phyloP scores from a whole-genome alignment of 2,888 invertebrate genomes.

The Tortrix viridana region DNA sequence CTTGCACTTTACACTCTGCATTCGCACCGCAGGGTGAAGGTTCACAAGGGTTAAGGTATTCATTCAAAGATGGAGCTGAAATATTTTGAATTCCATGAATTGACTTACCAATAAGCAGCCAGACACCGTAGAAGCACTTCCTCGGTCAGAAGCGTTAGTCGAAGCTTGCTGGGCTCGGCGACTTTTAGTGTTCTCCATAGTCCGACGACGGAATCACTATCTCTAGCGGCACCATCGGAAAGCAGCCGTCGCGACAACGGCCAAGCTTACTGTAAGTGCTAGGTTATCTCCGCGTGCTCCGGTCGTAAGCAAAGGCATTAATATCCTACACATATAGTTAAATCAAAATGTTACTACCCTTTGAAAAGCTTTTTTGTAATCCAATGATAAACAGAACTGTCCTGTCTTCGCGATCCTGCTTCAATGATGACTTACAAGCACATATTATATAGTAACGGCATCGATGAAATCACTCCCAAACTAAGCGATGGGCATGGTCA shows the following conservation, averaged over 20 bases:
- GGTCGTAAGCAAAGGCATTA: conserved; percentile 81
- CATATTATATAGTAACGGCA: conserved; percentile 59
- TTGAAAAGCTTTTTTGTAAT: conserved; percentile 72
- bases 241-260: conserved; percentile 76
- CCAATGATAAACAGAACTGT: conserved; percentile 55
- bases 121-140: conserved; percentile 79
- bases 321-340: conserved; percentile 74
- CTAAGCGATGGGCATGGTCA: conserved; percentile 77
- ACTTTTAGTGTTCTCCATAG: conserved; percentile 76
- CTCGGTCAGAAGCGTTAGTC: conserved; percentile 83
- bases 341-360: conserved; percentile 71
- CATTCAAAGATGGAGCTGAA: conserved; percentile 76
- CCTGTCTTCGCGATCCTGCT: conserved; percentile 59
- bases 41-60: conserved; percentile 84
- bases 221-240: conserved; percentile 76
- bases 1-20: conserved; percentile 89
- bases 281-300: conserved; percentile 84
- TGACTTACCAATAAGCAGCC: conserved; percentile 70
- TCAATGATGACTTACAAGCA: conserved; percentile 68
- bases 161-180: conserved; percentile 80
- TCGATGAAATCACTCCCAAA: conserved; percentile 57
- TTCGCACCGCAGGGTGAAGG: conserved; percentile 88
- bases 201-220: conserved; percentile 73
- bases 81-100: conserved; percentile 65
- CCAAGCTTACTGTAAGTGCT: conserved; percentile 84